A percentile compares a stretch with the other conserved stretches of the same genome.
phyloP scores from a whole-genome alignment of 2,888 invertebrate species.

The Heliconius charithonia region DNA sequence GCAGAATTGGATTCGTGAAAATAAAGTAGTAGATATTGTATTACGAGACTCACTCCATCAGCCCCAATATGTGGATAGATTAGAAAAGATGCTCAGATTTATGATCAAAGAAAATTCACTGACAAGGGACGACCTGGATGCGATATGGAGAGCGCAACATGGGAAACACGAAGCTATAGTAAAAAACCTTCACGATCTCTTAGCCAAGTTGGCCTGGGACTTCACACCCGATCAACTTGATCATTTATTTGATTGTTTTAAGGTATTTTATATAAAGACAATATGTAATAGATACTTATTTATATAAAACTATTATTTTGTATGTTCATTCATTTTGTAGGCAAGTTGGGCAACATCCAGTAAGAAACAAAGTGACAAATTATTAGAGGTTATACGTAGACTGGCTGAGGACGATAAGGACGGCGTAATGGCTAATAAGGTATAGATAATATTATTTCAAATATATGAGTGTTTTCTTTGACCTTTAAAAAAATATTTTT shows the following conservation, averaged over 20 bases:
- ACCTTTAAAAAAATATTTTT: neutral
- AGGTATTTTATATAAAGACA: slow-evolving; percentile 83
- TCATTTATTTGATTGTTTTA: slow-evolving; percentile 98
- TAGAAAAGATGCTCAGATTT: slow-evolving; percentile 98
- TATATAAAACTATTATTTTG: neutral
- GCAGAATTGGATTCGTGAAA: slow-evolving; percentile 97
- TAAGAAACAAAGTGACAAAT: slow-evolving; percentile 97
- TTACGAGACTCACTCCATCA: slow-evolving; percentile 97
- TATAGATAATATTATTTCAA: slow-evolving; percentile 54
- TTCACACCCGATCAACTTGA: slow-evolving; percentile 98
- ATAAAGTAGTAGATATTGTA: slow-evolving; percentile 97
- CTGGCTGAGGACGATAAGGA: slow-evolving; percentile 99
- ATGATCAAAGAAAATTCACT: slow-evolving; percentile 97
- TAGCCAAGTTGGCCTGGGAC: slow-evolving; percentile 99
- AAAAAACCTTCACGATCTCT: slow-evolving; percentile 97
- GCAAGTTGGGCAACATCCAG: slow-evolving; percentile 97
- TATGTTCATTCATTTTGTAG: slow-evolving; percentile 61
- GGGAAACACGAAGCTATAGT: slow-evolving; percentile 99
- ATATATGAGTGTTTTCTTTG: neutral
- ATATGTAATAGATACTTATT: neutral
- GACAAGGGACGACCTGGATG: slow-evolving; percentile 95
- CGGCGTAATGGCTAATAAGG: slow-evolving; percentile 99
- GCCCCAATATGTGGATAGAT: slow-evolving; percentile 98
- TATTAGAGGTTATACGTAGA: slow-evolving; percentile 96
- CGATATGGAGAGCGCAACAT: slow-evolving; percentile 98